Evolutionary conservation across 2,113 vertebrate genomes (phyloP).

Genomic region (Colaptes auratus): DNA sequence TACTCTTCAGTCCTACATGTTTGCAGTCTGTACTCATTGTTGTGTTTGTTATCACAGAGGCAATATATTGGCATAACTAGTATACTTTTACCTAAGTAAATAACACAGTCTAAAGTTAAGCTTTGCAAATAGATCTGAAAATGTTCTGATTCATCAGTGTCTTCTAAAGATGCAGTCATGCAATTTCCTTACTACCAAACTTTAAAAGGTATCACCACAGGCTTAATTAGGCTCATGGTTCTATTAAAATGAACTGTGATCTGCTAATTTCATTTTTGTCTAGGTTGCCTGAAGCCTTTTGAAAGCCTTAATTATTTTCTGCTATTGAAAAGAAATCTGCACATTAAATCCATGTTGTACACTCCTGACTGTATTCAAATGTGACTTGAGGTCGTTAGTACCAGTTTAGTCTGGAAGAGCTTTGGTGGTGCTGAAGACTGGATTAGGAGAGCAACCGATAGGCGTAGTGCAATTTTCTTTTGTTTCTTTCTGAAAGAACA

Average conservation of each 20-base stretch:
- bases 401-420: not conserved
- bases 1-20: not conserved
- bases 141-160: not conserved
- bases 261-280: not conserved
- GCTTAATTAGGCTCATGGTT: not conserved
- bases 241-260: not conserved
- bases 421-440: not conserved
- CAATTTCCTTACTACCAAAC: not conserved
- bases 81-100: not conserved
- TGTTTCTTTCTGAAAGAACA: not conserved
- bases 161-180: not conserved
- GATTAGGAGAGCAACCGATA: not conserved
- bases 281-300: not conserved
- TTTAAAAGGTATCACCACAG: not conserved
- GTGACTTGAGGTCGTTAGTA: not conserved
- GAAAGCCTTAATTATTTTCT: not conserved
- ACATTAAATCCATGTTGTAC: not conserved
- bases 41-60: not conserved
- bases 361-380: not conserved
- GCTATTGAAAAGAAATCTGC: not conserved
- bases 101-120: not conserved
- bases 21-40: not conserved
- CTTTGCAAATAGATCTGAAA: not conserved
- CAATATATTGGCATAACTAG: not conserved
- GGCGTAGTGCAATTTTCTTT: not conserved